These are phyloP conservation scores for Limnephilus auricula DNA, from an alignment of 2,888 invertebrate genomes.

Conservation along the genomic window DNA sequence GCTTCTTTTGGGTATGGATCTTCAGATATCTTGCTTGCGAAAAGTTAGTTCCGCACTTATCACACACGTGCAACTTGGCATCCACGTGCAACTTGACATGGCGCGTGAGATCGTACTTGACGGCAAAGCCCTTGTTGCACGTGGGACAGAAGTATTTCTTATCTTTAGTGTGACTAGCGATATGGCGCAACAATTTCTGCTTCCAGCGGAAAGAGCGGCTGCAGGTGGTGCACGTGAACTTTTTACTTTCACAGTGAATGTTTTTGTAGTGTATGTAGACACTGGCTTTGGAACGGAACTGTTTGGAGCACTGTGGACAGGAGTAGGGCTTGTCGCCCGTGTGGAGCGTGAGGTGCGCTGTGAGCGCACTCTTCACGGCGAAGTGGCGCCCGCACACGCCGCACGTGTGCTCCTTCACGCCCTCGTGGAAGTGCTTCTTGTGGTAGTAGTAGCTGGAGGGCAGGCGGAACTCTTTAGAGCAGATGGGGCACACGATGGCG, in stretches of 20 bases:
- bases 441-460: constrained; percentile 77
- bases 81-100: constrained; percentile 76
- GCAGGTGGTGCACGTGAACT: constrained; percentile 70
- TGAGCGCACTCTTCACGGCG: constrained; percentile 73
- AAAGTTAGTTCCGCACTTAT: constrained; percentile 74
- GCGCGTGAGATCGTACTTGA: constrained; percentile 74
- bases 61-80: constrained; percentile 73
- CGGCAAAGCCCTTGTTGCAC: constrained; percentile 75
- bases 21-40: constrained; percentile 77
- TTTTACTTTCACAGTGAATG: constrained; percentile 73
- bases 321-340: constrained; percentile 72
- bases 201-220: constrained; percentile 74
- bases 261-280: constrained; percentile 75
- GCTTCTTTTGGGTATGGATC: constrained; percentile 73
- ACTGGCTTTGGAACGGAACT: constrained; percentile 74
- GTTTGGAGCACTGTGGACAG: constrained; percentile 75
- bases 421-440: constrained; percentile 75
- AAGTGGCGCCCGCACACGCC: constrained; percentile 75
- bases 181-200: constrained; percentile 74
- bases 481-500: constrained; percentile 74
- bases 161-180: constrained; percentile 72
- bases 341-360: constrained; percentile 75
- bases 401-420: constrained; percentile 74
- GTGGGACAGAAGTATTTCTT: constrained; percentile 72
- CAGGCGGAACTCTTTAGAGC: constrained; percentile 74